A percentile compares a stretch with the other conserved stretches of the same genome.
Conservation (phyloP, 2,888 invertebrate species). For the Drosophila demipolita region DNA sequence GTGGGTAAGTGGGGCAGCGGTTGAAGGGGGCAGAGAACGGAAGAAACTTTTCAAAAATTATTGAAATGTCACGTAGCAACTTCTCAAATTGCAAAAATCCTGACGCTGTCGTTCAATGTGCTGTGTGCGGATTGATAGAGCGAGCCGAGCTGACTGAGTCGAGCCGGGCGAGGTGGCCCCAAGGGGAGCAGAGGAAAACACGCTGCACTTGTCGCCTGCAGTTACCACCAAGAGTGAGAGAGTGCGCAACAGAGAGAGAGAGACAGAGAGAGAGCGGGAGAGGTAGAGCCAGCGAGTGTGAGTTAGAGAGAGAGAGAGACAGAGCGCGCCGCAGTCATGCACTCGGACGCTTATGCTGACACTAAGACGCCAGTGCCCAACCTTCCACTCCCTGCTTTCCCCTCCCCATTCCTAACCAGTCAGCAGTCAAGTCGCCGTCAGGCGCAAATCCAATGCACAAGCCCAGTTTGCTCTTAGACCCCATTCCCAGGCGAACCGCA, state of each 20-base stretch:
- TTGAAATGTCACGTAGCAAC: conserved; percentile 85
- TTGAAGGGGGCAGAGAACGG: conserved; percentile 27
- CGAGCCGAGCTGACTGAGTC: conserved; percentile 56
- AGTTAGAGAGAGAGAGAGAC: background rate
- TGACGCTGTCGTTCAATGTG: conserved; percentile 84
- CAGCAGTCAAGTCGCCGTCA: conserved; percentile 38
- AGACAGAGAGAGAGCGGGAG: background rate
- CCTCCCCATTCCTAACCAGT: conserved; percentile 15
- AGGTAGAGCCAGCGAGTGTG: background rate
- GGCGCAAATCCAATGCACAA: conserved; percentile 74
- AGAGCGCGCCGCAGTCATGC: conserved; percentile 28
- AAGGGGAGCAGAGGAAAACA: conserved; percentile 19
- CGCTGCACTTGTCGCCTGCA: conserved; percentile 63
- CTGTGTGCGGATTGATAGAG: conserved; percentile 83
- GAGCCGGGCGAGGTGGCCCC: conserved; percentile 39
- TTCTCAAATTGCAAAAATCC: conserved; percentile 85
- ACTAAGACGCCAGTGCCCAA: conserved; percentile 73
- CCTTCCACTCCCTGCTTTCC: background rate
- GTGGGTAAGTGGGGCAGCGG: background rate
- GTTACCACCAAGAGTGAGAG: conserved; percentile 7
- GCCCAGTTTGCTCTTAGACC: conserved; percentile 24
- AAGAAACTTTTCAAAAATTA: conserved; percentile 84
- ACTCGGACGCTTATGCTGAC: conserved; percentile 72
- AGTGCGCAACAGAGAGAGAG: background rate
- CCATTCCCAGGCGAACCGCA: conserved; percentile 59